Evolutionary conservation across 2,797 vertebrate species (phyloP), one percentile per base, ranked within the genome.

Genomic region (Rhadinocentrus ornatus): DNA sequence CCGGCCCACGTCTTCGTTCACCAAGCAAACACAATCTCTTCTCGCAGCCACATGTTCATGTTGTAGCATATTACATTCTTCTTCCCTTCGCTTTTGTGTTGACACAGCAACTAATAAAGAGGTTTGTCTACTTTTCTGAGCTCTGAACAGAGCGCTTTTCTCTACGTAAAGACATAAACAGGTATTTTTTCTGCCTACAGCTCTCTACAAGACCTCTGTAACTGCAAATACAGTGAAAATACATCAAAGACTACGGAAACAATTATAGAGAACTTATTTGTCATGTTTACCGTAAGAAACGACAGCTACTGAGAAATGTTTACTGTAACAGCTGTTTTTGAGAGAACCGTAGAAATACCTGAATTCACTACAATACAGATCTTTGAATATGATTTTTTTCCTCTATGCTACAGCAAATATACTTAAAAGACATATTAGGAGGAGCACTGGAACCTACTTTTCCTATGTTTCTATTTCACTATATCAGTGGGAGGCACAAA

Each of bases 51-150:
- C 87, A 84, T 84, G 86, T 72, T 79, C 79, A 84, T 46, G 57
- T 74, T 68, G 77, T 34, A 72, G 59, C 37, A 39, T 68, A 86
- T 65, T 85, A 86, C 89, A 88, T 86, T 89, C 86, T 73, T 77
- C 62, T 6, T 73, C 62, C 70, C 61, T 54, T 10, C 58, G 74
- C 69, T 39, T 75, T 72, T 18, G 41, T 52, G 53, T 56, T 39
- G 53, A 62, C 48, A 48, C 55, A 7, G 18, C 41, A 7, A 44
- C 41, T 44, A 44, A 20, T 20, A 44, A 44, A 20, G 65, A 79
- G 46, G 72, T 81, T 75, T n/a, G 22, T 62, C 60, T 58, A 26
- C 41, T n/a, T 54, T 59, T 57, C 31, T 64, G 68, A 69, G 50
- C 52, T 69, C 73, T 35, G 20, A 52, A 46, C 31, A 26, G 12